Conservation (phyloP, 2,888 invertebrate genomes). For the Agrotis clavis region DNA sequence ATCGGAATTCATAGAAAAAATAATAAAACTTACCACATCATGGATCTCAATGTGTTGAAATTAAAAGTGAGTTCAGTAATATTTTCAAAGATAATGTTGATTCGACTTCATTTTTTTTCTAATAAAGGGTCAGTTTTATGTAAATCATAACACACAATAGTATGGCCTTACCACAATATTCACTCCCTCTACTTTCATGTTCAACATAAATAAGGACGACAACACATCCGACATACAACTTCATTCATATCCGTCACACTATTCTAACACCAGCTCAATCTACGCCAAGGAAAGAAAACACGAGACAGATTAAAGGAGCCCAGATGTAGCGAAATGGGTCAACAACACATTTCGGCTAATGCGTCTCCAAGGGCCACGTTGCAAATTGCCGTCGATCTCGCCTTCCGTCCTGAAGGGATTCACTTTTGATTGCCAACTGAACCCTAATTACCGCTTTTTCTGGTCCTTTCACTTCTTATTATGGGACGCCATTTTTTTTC, state of each 20-base stretch:
- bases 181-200: background rate
- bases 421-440: slow-evolving; percentile 76
- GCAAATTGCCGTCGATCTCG: slow-evolving; percentile 69
- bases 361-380: slow-evolving; percentile 62
- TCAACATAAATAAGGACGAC: background rate
- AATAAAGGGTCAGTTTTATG: too few species aligned
- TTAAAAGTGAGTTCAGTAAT: too few species aligned
- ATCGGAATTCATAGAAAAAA: too few species aligned
- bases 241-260: slow-evolving; percentile 16
- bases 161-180: background rate
- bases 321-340: slow-evolving; percentile 67
- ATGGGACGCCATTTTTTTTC: slow-evolving; percentile 52
- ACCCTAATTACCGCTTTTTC: slow-evolving; percentile 76
- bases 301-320: slow-evolving; percentile 53
- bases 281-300: slow-evolving; percentile 54
- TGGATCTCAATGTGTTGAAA: too few species aligned
- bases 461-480: slow-evolving; percentile 62
- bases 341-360: slow-evolving; percentile 68
- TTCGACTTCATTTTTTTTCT: too few species aligned
- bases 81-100: too few species aligned
- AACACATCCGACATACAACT: background rate
- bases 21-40: too few species aligned
- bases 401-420: slow-evolving; percentile 73
- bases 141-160: too few species aligned
- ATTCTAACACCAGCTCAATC: slow-evolving; percentile 34